Conservation (phyloP, 2,888 invertebrate genomes). For the Drosophila kanekoi region DNA sequence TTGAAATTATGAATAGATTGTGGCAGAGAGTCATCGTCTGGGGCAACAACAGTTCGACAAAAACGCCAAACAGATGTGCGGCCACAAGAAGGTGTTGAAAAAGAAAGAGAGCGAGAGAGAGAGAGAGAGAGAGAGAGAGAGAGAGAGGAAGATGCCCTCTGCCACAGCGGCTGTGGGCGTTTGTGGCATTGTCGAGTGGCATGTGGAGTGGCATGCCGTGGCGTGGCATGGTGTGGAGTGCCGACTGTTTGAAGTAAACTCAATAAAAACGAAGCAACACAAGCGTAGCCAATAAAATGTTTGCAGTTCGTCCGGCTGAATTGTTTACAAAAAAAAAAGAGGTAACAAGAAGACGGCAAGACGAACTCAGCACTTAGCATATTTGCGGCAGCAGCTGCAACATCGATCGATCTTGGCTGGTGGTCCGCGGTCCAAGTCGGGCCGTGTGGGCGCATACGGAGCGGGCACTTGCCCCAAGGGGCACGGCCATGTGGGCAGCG, state of each 20-base stretch:
- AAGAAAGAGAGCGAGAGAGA: too few species aligned
- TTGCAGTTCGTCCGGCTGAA: conserved; percentile 62
- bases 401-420: conserved; percentile 60
- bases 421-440: conserved; percentile 37
- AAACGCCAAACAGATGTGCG: conserved; percentile 72
- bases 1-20: conserved; percentile 71
- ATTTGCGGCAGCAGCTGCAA: conserved; percentile 73
- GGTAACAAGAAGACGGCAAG: conserved; percentile 23
- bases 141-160: conserved; percentile 31
- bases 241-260: conserved; percentile 67
- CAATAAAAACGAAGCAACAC: conserved; percentile 72
- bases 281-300: conserved; percentile 71
- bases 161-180: conserved; percentile 37
- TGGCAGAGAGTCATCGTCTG: conserved; percentile 3
- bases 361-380: conserved; percentile 68
- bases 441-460: conserved; percentile 53
- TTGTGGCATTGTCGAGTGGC: conserved; percentile 35
- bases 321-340: conserved; percentile 66
- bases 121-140: conserved; percentile 3
- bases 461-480: conserved; percentile 46
- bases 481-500: conserved; percentile 45
- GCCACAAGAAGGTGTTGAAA: conserved; percentile 75
- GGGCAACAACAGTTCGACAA: conserved; percentile 39
- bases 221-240: conserved; percentile 44
- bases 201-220: conserved; percentile 15